Evolutionary conservation across 1,140 invertebrate species (phyloP), one percentile per base, ranked within the genome.

Genomic region (Bombus ignitus): DNA sequence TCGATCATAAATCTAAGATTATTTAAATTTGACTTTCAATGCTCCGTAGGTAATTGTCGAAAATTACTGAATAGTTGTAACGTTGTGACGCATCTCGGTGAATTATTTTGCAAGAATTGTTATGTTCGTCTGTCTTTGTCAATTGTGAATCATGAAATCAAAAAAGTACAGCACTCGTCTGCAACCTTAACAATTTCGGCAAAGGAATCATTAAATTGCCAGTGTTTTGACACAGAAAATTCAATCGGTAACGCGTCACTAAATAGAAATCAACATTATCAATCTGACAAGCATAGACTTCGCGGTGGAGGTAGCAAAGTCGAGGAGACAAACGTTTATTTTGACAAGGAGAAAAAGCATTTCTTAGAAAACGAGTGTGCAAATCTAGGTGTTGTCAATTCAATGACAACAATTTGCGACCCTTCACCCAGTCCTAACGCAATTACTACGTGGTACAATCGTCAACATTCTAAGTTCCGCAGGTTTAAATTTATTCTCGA

Each of bases 81-180:
- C 25, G 93, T 94, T 28, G 91, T 91, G 47, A 90, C 92, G 13
- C 89, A 92, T 81, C 82, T 92, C 77, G 94, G 93, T 4, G 94
- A 94, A 84, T 83, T 95, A 47, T 95, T 92, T 86, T 95, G 95
- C 80, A 86, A 92, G 81, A 91, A 89, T 81, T 95, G 93, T 89
- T 92, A 83, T 65, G n/a, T 83, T 12, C 83, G 82, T 28, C 35
- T 62, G 22, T 79, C 87, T 70, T n/a, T 74, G 22, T 74, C 79
- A 1, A 53, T 59, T 39, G n/a, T 35, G 2, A 83, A 83, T 62
- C 65, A 77, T 77, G 81, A 77, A 66, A 87, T 57, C 28, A 73
- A 83, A 83, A 13, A 57, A 22, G n/a, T 28, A 77, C n/a, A 57
- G 12, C 32, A 35, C 10, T 65, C 44, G 32, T 12, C 76, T 74